phyloP scores from a whole-genome alignment of 1,140 invertebrate species.

The Drosophila equinoxialis region DNA sequence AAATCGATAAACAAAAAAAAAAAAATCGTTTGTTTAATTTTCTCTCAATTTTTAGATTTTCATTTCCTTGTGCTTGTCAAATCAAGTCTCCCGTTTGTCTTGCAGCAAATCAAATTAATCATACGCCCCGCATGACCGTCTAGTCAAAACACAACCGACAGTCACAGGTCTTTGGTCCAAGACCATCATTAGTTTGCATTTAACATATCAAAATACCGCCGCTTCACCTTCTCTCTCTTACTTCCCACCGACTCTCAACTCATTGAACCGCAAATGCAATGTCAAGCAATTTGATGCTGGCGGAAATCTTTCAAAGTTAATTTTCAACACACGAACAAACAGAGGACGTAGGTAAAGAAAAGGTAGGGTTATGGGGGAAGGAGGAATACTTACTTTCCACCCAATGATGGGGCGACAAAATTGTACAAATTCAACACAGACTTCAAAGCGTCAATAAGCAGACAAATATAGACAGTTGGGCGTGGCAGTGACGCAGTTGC shows the following conservation, averaged over 20 bases:
- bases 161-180: neutral
- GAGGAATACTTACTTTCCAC: conserved; percentile 26
- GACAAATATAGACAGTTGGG: conserved; percentile 58
- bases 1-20: too few species aligned
- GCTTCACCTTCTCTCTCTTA: neutral
- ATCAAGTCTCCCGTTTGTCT: neutral
- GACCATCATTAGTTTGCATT: conserved; percentile 27
- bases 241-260: conserved; percentile 12
- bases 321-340: conserved; percentile 68
- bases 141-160: conserved; percentile 6
- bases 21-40: too few species aligned
- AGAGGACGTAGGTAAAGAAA: neutral
- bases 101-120: conserved; percentile 52
- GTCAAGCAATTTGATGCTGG: conserved; percentile 70
- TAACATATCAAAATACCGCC: conserved; percentile 37
- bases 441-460: conserved; percentile 78
- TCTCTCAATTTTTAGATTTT: too few species aligned
- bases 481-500: neutral
- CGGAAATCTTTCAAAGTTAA: conserved; percentile 77
- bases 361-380: neutral
- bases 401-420: conserved; percentile 60
- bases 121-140: conserved; percentile 54
- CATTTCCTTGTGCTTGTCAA: neutral
- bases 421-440: conserved; percentile 73
- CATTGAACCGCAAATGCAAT: conserved; percentile 73